Evolutionary conservation across 37 sponge, comb jelly and placozoan species (phyloP).

Genomic region (Tethya wilhelma): DNA sequence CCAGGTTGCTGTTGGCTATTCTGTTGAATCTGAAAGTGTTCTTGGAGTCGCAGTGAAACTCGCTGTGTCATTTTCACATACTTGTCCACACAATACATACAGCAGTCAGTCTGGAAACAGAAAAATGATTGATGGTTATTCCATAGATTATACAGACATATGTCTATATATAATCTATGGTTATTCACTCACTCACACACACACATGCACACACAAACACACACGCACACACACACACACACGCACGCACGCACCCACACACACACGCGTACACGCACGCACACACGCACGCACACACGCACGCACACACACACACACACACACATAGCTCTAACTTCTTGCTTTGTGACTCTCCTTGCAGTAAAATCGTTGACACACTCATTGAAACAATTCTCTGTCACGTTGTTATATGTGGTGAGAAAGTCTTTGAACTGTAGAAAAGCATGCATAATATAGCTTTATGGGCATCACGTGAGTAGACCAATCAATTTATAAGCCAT

Average conservation of each 20-base stretch:
- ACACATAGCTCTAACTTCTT: constrained; percentile 60
- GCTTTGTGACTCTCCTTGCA: constrained; percentile 59
- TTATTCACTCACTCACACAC: too few species aligned
- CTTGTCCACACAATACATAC: constrained; percentile 85
- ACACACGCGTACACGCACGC: too few species aligned
- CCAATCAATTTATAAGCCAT: too few species aligned
- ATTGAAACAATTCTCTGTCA: constrained; percentile 85
- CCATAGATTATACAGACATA: too few species aligned
- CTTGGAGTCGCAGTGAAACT: constrained; percentile 75
- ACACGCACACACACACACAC: too few species aligned
- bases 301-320: not conserved
- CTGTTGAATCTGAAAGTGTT: constrained; percentile 82
- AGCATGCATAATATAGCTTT: too few species aligned
- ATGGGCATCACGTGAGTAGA: too few species aligned
- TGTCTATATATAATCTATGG: too few species aligned
- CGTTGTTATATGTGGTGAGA: constrained; percentile 82
- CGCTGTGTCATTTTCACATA: constrained; percentile 91
- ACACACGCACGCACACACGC: too few species aligned
- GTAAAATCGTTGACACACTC: constrained; percentile 89
- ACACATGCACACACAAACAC: too few species aligned
- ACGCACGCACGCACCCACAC: too few species aligned
- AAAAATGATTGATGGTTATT: not conserved
- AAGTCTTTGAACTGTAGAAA: constrained; percentile 84
- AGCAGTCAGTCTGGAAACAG: constrained; percentile 58
- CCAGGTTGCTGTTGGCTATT: not conserved